Percentiles rank a stretch among this genome's conserved stretches.
phyloP scores from a whole-genome alignment of 2,888 invertebrate genomes.

The Nebria salina region DNA sequence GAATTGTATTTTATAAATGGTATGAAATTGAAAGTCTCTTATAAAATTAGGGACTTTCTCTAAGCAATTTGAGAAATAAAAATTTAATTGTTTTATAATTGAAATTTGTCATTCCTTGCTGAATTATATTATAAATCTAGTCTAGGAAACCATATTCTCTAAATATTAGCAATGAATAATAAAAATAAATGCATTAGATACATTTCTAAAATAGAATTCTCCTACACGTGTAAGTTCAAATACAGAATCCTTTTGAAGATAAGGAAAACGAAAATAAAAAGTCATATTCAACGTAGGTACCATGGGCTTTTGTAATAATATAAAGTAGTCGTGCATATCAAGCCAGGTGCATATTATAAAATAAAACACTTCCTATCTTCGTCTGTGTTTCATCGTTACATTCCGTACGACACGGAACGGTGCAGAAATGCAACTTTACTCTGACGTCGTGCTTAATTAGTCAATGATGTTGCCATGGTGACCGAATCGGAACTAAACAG shows the following conservation, averaged over 20 bases:
- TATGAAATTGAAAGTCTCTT: not conserved
- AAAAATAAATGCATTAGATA: not conserved
- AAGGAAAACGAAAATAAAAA: not conserved
- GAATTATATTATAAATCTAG: not conserved
- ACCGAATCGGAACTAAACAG: not conserved
- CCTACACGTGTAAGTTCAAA: not conserved
- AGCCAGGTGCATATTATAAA: not conserved
- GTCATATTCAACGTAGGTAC: not conserved
- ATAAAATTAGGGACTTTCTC: not conserved
- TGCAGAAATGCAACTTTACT: not conserved
- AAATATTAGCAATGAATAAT: too few species aligned
- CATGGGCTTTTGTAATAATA: not conserved
- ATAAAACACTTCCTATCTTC: not conserved
- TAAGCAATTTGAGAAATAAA: not conserved
- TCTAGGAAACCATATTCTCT: not conserved
- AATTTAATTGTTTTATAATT: not conserved
- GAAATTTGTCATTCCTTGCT: not conserved
- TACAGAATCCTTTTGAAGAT: not conserved
- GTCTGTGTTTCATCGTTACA: not conserved
- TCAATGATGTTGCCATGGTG: not conserved
- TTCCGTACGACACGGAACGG: not conserved
- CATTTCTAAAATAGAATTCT: not conserved
- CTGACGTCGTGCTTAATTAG: not conserved
- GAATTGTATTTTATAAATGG: slow-evolving; percentile 1
- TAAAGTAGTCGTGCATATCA: not conserved